Evolutionary conservation across 2,797 vertebrate genomes (phyloP).

Genomic region (Sparidentex hasta): DNA sequence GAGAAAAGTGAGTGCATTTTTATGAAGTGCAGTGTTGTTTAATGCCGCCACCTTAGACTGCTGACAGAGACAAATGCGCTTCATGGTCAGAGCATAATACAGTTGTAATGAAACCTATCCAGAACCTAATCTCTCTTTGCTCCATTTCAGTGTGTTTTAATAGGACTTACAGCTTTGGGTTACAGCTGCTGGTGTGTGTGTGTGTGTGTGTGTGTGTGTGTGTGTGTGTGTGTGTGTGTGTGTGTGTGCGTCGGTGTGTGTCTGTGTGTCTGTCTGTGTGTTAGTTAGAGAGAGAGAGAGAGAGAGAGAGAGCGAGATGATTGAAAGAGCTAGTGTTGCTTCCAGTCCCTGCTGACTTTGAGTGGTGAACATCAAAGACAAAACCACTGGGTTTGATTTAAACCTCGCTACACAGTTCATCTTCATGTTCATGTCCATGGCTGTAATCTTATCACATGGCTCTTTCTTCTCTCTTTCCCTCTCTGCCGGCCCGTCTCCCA

Average conservation of each 20-base stretch:
- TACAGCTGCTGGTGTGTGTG: conserved; percentile 33
- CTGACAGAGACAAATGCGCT: conserved; percentile 62
- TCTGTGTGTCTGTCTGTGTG: conserved; percentile 1
- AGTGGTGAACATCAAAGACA: conserved; percentile 67
- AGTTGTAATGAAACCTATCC: conserved; percentile 48
- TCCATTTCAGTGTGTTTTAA: conserved; percentile 57
- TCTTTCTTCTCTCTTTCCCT: conserved; percentile 40
- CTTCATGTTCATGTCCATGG: conserved; percentile 55
- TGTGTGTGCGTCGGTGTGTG: background rate
- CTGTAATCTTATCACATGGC: conserved; percentile 57
- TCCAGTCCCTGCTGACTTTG: conserved; percentile 61
- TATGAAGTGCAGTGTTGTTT: conserved; percentile 52
- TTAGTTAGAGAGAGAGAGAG: background rate
- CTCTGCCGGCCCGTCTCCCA: conserved; percentile 28
- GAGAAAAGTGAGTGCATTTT: conserved; percentile 33
- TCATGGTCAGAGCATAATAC: conserved; percentile 31
- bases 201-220: conserved; percentile 18
- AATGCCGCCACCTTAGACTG: conserved; percentile 42
- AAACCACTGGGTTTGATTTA: conserved; percentile 65
- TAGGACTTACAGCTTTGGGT: conserved; percentile 46
- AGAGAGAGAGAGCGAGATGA: conserved; percentile 12
- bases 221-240: conserved; percentile 6
- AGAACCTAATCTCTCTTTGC: conserved; percentile 47
- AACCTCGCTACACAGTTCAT: conserved; percentile 52
- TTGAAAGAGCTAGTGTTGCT: conserved; percentile 52